Evolutionary conservation across 2,113 vertebrate genomes (phyloP).

Genomic region (Ochotona princeps): DNA sequence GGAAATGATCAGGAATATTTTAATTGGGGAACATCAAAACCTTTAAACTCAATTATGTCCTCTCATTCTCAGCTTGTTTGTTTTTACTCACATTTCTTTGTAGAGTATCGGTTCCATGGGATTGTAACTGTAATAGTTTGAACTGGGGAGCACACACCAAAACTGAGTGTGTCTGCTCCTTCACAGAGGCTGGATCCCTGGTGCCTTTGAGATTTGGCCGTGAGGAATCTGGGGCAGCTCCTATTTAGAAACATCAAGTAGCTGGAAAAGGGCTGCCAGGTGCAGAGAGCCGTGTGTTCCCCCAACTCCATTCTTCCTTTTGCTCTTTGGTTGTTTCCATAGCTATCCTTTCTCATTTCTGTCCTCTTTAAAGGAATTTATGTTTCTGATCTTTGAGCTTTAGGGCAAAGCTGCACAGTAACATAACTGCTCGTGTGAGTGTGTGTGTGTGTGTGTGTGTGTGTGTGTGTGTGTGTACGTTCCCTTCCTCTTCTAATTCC

Average conservation of each 20-base stretch:
- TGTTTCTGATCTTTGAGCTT: constrained; percentile 1
- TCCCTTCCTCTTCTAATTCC: not conserved
- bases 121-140: constrained; percentile 79
- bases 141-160: constrained; percentile 52
- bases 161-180: constrained; percentile 43
- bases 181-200: not conserved
- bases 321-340: not conserved
- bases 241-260: not conserved
- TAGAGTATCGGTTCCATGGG: constrained; percentile 77
- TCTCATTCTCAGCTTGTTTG: constrained; percentile 74
- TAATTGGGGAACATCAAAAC: constrained; percentile 74
- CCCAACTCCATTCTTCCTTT: not conserved
- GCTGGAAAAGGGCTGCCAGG: not conserved
- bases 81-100: constrained; percentile 77
- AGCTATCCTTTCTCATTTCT: not conserved
- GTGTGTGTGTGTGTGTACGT: not conserved
- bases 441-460: too few relatives aligned
- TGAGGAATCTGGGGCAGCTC: not conserved
- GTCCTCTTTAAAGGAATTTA: not conserved
- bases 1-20: constrained; percentile 71
- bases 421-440: too few relatives aligned
- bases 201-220: constrained; percentile 3
- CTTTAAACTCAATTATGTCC: constrained; percentile 65
- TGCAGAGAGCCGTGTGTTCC: not conserved
- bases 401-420: not conserved